Evolutionary conservation across 1,140 invertebrate genomes (phyloP).

Genomic region (Panagrolaimus sp.): DNA sequence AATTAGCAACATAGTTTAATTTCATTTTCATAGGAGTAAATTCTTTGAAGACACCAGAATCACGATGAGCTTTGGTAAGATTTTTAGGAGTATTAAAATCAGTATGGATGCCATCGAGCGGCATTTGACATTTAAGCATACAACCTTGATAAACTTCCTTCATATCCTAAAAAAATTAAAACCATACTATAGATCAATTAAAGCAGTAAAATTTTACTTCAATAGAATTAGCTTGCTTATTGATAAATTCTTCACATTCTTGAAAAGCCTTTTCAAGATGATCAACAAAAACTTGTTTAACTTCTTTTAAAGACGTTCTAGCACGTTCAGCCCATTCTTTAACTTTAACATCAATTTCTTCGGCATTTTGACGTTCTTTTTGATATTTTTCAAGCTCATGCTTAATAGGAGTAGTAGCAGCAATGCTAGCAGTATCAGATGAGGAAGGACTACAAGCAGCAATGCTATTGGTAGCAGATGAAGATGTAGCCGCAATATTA

Average conservation of each 20-base stretch:
- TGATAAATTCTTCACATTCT: neutral
- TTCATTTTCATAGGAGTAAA: neutral
- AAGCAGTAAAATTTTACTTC: neutral
- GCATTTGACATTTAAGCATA: neutral
- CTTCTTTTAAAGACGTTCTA: neutral
- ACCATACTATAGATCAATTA: neutral
- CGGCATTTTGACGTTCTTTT: neutral
- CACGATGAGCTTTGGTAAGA: neutral
- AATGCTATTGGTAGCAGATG: too few relatives aligned
- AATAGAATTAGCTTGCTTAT: neutral
- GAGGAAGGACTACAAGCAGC: too few relatives aligned
- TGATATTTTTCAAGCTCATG: neutral
- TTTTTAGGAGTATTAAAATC: neutral
- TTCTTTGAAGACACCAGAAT: neutral
- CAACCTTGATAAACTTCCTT: neutral
- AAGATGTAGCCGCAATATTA: too few relatives aligned
- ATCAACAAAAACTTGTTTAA: neutral
- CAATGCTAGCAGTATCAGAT: too few relatives aligned
- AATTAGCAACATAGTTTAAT: neutral
- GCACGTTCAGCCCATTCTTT: neutral
- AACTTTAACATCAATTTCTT: neutral
- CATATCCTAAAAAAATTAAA: neutral
- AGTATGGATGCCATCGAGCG: neutral
- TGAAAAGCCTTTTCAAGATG: neutral
- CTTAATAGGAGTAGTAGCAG: neutral